Evolutionary conservation across 1,140 invertebrate genomes (phyloP), one percentile per base, ranked within the genome.

Genomic region (Sycophaga agraensis): DNA sequence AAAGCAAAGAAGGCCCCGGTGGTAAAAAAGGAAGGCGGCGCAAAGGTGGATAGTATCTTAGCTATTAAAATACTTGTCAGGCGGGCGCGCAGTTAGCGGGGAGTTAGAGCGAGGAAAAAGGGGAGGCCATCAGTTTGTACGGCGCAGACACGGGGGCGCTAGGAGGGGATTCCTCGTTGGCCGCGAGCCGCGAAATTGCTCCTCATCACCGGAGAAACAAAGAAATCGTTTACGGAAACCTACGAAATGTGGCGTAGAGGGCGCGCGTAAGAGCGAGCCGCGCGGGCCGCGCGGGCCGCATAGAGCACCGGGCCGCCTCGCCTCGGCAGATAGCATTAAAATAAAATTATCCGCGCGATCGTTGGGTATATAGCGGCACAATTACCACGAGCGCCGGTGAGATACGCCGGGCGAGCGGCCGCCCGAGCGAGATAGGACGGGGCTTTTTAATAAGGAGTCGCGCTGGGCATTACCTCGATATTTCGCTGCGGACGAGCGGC

Each of bases 361-460:
- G 35, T 48, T 57, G 28, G 31, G 45, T 57, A 37, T 21, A 35
- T 57, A 26, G 46, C 35, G 37, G 46, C 37, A 50, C 35, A 50
- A 59, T 59, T 59, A 59, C 55, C 17, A 16, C 42, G 9, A 9
- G 39, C 17, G 21, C 9, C n/a, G 28, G 4, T 31, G 40, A 43
- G 53, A 31, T 53, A 40, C 24, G n/a, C 12, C 34, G 12, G 28
- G 16, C 9, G 31, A 19, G 14, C 26, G 14, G 17, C 35, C 22
- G 16, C 14, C 9, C 21, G 35, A 17, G 7, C 24, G 35, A 39
- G 37, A 40, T 35, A 46, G n/a, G 2, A 4, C 8, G 28, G 19
- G 16, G 21, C 40, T 54, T 54, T 61, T 61, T 61, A 61, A 61
- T 61, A 61, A 48, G 59, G 24, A 61, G 46, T 49, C 56, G 35